phyloP scores from a whole-genome alignment of 2,888 invertebrate species.

The Heliconius ismenius region DNA sequence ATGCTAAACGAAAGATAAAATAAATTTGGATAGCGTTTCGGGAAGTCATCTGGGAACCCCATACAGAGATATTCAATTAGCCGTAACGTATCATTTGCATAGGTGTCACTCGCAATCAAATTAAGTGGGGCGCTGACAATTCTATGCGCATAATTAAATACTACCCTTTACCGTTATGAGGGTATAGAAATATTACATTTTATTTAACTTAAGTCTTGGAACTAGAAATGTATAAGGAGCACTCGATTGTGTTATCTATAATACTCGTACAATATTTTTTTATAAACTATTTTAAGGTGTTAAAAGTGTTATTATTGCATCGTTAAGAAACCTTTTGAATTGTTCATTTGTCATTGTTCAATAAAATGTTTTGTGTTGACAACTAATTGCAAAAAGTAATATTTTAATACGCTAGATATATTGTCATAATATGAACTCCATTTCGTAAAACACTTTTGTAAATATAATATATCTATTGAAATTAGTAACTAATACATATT shows the following conservation, averaged over 20 bases:
- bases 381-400: not conserved
- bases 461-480: no score
- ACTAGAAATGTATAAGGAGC: not conserved
- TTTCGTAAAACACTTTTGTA: no score
- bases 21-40: constrained; percentile 43
- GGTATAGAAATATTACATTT: constrained; percentile 52
- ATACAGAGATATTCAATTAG: constrained; percentile 79
- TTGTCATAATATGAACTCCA: no score
- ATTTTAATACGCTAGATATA: not conserved
- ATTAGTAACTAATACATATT: no score
- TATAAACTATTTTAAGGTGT: no score
- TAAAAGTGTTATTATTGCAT: no score
- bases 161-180: constrained; percentile 63
- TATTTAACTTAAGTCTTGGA: constrained; percentile 37
- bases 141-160: constrained; percentile 73
- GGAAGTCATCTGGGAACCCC: constrained; percentile 61
- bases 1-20: constrained; percentile 37
- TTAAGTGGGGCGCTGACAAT: constrained; percentile 71
- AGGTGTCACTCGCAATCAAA: constrained; percentile 77
- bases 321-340: not conserved
- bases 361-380: not conserved
- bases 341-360: not conserved
- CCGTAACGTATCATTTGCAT: constrained; percentile 76
- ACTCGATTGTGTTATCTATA: not conserved
- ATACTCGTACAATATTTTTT: not conserved